These are phyloP conservation scores for Odontocerum albicorne DNA, from an alignment of 2,888 invertebrate genomes.

Conservation along the genomic window DNA sequence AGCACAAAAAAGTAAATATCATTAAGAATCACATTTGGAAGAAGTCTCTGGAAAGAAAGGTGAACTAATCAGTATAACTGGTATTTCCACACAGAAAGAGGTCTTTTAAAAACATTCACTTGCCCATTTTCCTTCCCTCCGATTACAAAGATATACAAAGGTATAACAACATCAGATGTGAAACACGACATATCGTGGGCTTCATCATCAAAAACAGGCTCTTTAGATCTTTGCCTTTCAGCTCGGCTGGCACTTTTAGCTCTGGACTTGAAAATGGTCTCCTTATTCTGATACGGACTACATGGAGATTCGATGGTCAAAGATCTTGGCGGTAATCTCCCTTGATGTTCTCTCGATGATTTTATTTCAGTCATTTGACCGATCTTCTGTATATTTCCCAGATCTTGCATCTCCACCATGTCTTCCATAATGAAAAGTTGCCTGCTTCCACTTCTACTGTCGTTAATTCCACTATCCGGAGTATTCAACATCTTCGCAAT, in stretches of 20 bases:
- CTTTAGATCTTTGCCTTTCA: slow-evolving; percentile 45
- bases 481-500: slow-evolving; percentile 56
- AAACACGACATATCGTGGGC: slow-evolving; percentile 40
- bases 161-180: slow-evolving; percentile 50
- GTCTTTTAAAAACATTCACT: slow-evolving; percentile 72
- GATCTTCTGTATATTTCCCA: slow-evolving; percentile 40
- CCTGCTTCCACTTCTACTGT: slow-evolving; percentile 45
- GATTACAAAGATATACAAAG: slow-evolving; percentile 67
- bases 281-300: slow-evolving; percentile 38
- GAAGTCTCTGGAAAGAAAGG: too few species aligned
- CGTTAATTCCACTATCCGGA: slow-evolving; percentile 65
- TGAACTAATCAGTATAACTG: slow-evolving; percentile 52
- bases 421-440: slow-evolving; percentile 42
- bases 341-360: slow-evolving; percentile 43
- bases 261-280: slow-evolving; percentile 43
- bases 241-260: slow-evolving; percentile 61
- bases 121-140: slow-evolving; percentile 82
- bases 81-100: slow-evolving; percentile 78
- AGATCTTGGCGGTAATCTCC: slow-evolving; percentile 50
- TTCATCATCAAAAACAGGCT: slow-evolving; percentile 35
- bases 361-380: slow-evolving; percentile 44
- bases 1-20: not conserved
- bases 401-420: slow-evolving; percentile 48
- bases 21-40: not conserved
- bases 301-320: slow-evolving; percentile 50